These are phyloP conservation scores for Heliconius erato DNA, from an alignment of 2,888 invertebrate genomes.

Conservation along the genomic window DNA sequence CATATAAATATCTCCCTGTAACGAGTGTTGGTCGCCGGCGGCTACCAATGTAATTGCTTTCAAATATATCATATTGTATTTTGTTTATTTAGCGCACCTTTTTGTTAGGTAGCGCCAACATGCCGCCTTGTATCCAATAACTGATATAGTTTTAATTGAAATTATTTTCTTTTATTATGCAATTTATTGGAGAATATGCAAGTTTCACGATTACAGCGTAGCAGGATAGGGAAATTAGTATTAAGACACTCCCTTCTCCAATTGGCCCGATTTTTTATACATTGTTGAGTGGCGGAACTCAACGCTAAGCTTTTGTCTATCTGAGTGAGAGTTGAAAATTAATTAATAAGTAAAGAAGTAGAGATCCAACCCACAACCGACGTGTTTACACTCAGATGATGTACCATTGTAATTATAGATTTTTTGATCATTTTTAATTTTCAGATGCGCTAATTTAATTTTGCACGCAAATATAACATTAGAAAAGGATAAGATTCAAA, in stretches of 20 bases:
- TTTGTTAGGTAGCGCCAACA: slow-evolving; percentile 70
- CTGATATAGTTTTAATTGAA: slow-evolving; percentile 14
- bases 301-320: no score
- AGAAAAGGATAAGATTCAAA: no score
- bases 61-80: slow-evolving; percentile 74
- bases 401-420: no score
- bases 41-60: slow-evolving; percentile 75
- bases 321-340: no score
- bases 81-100: slow-evolving; percentile 79
- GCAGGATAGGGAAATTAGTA: neutral
- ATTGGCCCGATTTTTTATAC: no score
- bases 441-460: no score
- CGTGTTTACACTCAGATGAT: no score
- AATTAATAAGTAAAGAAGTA: no score
- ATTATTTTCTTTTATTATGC: neutral
- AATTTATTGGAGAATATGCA: neutral
- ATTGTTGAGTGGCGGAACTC: no score
- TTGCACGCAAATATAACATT: no score
- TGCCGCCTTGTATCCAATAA: slow-evolving; percentile 2
- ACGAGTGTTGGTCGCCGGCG: slow-evolving; percentile 67
- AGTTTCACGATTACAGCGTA: neutral
- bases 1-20: slow-evolving; percentile 46
- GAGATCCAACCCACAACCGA: no score
- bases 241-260: neutral
- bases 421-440: no score